phyloP scores from a whole-genome alignment of 2,113 vertebrate species.

The Formicarius rufipectus region DNA sequence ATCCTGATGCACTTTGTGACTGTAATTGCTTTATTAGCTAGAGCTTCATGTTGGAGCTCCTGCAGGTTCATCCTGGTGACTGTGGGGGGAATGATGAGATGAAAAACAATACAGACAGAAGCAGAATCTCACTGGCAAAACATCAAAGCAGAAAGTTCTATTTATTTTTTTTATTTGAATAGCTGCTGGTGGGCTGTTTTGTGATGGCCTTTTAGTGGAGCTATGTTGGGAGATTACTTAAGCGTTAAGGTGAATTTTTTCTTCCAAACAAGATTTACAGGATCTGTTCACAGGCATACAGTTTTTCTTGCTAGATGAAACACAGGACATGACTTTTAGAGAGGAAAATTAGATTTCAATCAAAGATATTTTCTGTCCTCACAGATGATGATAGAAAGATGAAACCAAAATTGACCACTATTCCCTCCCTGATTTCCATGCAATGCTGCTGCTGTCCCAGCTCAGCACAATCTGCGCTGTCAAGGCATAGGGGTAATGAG shows the following conservation, averaged over 20 bases:
- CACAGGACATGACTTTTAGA: background rate
- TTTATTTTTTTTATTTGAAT: background rate
- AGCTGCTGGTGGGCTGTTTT: background rate
- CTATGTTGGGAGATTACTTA: background rate
- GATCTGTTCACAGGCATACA: background rate
- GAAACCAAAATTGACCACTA: background rate
- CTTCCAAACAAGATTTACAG: background rate
- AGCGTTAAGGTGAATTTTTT: background rate
- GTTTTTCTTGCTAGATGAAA: background rate
- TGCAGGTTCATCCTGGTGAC: background rate
- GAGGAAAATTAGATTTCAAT: background rate
- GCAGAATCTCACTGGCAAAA: background rate
- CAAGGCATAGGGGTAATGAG: background rate
- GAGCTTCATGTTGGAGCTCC: background rate
- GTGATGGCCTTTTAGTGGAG: background rate
- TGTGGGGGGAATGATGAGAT: background rate
- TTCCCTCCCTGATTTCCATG: background rate
- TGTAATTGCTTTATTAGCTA: background rate
- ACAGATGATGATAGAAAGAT: background rate
- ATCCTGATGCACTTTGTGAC: background rate
- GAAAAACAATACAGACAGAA: background rate
- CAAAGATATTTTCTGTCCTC: background rate
- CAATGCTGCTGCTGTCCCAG: background rate
- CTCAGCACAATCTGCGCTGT: background rate
- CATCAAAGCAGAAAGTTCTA: background rate